Conservation (phyloP, 2,797 vertebrate genomes). For the Erithacus rubecula region DNA sequence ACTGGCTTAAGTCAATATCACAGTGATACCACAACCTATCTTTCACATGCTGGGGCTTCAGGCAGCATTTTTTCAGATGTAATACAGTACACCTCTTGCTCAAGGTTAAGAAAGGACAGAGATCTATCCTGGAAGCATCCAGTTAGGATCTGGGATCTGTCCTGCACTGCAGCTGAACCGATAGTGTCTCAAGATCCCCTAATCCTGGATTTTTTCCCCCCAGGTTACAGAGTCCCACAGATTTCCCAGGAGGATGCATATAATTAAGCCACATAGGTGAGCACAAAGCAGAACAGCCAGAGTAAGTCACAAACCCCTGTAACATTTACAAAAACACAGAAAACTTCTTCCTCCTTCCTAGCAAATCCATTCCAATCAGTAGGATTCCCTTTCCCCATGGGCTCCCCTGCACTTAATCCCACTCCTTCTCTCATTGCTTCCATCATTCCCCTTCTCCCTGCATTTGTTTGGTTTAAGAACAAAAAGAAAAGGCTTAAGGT, state of each 20-base stretch:
- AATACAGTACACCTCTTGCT: background rate
- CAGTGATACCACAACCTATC: background rate
- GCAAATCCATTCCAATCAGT: background rate
- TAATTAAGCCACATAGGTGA: background rate
- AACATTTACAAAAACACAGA: background rate
- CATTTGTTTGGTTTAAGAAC: background rate
- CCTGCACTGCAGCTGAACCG: background rate
- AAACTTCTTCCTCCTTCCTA: background rate
- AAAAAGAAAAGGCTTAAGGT: background rate
- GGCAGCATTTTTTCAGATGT: background rate
- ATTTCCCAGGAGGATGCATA: background rate
- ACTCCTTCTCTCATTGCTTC: background rate
- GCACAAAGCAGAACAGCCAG: background rate
- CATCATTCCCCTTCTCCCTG: background rate
- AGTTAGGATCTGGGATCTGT: background rate
- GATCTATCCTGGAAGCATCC: background rate
- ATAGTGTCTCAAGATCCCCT: background rate
- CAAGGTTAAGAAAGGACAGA: background rate
- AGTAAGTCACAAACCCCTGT: background rate
- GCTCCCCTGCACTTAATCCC: background rate
- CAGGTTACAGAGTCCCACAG: background rate
- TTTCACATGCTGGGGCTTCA: fast-evolving
- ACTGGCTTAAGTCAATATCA: background rate
- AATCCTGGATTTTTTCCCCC: background rate
- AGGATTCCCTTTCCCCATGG: background rate